Base-by-base conservation (phyloP, 2,797 vertebrate genomes). In the Melanotaenia boesemani region DNA sequence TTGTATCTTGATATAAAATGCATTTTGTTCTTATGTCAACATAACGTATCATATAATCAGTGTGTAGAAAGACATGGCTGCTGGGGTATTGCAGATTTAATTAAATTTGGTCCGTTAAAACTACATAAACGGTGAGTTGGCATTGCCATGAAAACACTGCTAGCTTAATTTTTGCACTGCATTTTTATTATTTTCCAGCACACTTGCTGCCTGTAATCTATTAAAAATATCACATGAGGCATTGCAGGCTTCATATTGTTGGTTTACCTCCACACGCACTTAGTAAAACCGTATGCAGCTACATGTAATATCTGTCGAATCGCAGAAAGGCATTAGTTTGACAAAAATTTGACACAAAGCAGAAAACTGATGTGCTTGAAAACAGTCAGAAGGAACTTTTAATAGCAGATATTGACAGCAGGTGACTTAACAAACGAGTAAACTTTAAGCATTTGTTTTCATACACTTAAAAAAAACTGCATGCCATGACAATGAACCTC, bases 21-120 rank as follows among this genome's bases (percentile, higher is more conserved):
- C 34, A 77, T 72, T 50, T 76, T 79, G 56, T 44, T 56, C 10
- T 76, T 74, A 18, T 52, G 72, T 65, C 74, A 79, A 70, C 37
- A 64, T 52, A 50, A 61, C 34, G 30, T 55, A 76, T 72, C 30
- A 66, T 50, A 37, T 68, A 78, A 13, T 74, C 61, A 65, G 4
- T 67, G 41, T 54, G 55, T 37, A 8, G 20, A 48, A 28, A 28
- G 22, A 68, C 52, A 57, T 20, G 52, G 56, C 70, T 56, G 30
- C 28, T 50, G 22, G 70, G 55, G 61, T 46, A 4, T 18, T 58
- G 41, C 12, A 68, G 28, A 70, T 48, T 52, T 61, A 24, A 55
- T 44, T 72, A 54, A 65, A 68, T 68, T 76, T 78, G 72, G 55
- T 67, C 56, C 4, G 11, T 11, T 71, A 12, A 24, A 70, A 54